phyloP scores from a whole-genome alignment of 2,888 invertebrate species.

The Cephus nigrinus region DNA sequence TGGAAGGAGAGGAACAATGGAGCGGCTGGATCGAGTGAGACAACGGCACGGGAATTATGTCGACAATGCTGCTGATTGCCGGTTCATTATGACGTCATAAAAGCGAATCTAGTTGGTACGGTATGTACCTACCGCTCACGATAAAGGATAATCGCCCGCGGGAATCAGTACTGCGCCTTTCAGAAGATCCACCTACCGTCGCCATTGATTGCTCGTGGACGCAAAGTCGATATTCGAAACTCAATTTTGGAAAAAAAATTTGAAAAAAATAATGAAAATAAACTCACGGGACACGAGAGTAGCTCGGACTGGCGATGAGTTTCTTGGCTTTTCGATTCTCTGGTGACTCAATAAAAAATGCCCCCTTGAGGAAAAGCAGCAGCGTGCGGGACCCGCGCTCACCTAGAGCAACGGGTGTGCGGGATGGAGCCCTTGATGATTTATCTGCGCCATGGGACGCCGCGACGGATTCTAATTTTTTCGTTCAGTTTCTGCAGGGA shows the following conservation, averaged over 20 bases:
- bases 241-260: slow-evolving; percentile 10
- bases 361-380: not conserved
- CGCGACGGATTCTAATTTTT: slow-evolving; percentile 8
- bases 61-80: slow-evolving; percentile 65
- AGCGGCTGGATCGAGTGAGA: slow-evolving; percentile 48
- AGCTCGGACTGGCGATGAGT: too few species aligned
- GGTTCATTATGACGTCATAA: slow-evolving; percentile 65
- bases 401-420: not conserved
- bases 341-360: not conserved
- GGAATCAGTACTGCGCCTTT: slow-evolving; percentile 35
- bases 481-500: slow-evolving; percentile 20
- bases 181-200: slow-evolving; percentile 17
- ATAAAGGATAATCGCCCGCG: slow-evolving; percentile 54
- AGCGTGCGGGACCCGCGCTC: not conserved
- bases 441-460: slow-evolving; percentile 54
- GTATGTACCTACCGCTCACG: slow-evolving; percentile 46
- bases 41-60: slow-evolving; percentile 63
- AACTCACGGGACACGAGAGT: not conserved
- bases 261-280: slow-evolving; percentile 6
- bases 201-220: too few species aligned
- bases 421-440: slow-evolving; percentile 35
- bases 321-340: too few species aligned
- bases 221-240: slow-evolving; percentile 8
- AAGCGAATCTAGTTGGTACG: slow-evolving; percentile 59
- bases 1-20: slow-evolving; percentile 30